These are phyloP conservation scores for Pygocentrus nattereri DNA, from an alignment of 2,797 vertebrate genomes.

Conservation along the genomic window DNA sequence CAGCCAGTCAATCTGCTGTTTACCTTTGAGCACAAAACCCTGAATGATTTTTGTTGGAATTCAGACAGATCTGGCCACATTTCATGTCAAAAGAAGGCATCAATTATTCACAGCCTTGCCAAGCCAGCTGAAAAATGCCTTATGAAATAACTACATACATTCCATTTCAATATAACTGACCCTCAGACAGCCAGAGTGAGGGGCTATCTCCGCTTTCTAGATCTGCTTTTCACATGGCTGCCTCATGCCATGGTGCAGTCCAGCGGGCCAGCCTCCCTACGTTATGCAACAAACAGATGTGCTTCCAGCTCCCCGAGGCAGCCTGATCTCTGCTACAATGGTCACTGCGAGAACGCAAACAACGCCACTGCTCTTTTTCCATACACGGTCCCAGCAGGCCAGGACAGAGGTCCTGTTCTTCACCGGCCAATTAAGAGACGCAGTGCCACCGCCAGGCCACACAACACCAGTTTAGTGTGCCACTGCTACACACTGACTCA, in stretches of 20 bases:
- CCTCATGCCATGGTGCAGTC: constrained; percentile 38
- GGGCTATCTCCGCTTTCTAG: background rate
- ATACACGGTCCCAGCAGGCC: constrained; percentile 24
- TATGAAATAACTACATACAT: background rate
- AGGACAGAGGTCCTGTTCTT: constrained; percentile 35
- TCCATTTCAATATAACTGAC: background rate
- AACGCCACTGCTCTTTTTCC: constrained; percentile 50
- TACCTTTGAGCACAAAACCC: constrained; percentile 7
- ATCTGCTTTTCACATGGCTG: constrained; percentile 32
- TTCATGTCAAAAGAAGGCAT: constrained; percentile 1
- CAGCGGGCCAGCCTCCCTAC: constrained; percentile 30
- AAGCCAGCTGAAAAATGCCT: background rate
- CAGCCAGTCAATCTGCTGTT: constrained; percentile 4
- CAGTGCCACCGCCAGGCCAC: constrained; percentile 7
- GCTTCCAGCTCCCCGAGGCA: constrained; percentile 44
- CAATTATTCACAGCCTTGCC: background rate
- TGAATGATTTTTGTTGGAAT: background rate
- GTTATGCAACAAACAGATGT: constrained; percentile 67
- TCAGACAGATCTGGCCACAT: background rate
- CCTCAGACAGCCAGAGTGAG: background rate
- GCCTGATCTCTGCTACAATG: constrained; percentile 41
- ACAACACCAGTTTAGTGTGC: constrained; percentile 22
- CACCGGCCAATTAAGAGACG: constrained; percentile 29
- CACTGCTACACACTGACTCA: background rate
- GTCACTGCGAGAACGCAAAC: constrained; percentile 51